Evolutionary conservation across 2,888 invertebrate species (phyloP), one percentile per base, ranked within the genome.

Genomic region (Melieria crassipennis): DNA sequence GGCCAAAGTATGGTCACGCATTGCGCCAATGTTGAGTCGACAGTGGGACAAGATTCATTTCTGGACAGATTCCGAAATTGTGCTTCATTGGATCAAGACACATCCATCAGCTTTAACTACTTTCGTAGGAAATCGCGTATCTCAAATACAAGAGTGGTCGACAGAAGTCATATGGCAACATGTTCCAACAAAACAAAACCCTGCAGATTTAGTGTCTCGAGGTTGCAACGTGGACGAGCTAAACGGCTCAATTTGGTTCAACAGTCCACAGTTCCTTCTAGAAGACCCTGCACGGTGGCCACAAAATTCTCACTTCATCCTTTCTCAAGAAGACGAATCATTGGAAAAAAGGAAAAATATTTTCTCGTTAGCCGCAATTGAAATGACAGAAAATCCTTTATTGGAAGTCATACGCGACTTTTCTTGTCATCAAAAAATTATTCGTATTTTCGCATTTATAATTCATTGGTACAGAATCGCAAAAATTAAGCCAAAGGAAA

Each of bases 61-160:
- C 1, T 16, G 1, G 16, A 16, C 1, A 16, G 16, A 16, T 16
- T 16, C 66, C 4, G 69, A 71, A 50, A 67, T 75, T 42, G 52
- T 67, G 5, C 13, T 69, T 9, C 62, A 75, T 47, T 73, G 65
- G 67, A 64, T 71, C 1, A 62, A 71, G 57, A 73, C 16, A 5
- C 69, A 71, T 62, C 57, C 57, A 69, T 65, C 69, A 10, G 43
- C n/a, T 10, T 43, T 63, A n/a, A 6, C 50, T 45, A 64, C 64
- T 16, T 67, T 67, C 30, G 65, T 69, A 6, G 43, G 65, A 16
- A 71, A 73, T n/a, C 63, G 62, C 61, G 73, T 71, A 45, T 64
- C 55, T 47, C 64, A 65, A 16, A 60, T 67, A 13, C 64, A 67
- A 45, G 60, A 67, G 42, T 64, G 5, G 47, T 63, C 55, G 16